These are phyloP conservation scores for Linyphia triangularis DNA, from an alignment of 2,888 invertebrate species.

Conservation along the genomic window DNA sequence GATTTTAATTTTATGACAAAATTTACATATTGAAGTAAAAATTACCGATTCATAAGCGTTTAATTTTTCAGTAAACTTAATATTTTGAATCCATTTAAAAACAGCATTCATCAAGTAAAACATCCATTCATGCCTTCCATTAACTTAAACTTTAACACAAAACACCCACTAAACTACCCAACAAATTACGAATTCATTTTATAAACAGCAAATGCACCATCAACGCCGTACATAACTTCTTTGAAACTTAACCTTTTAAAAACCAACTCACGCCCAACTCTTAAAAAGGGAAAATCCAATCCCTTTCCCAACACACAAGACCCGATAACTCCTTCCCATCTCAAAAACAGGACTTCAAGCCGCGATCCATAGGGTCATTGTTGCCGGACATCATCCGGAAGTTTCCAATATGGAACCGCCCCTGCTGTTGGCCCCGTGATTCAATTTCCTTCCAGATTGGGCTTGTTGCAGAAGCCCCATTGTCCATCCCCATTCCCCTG, in stretches of 20 bases:
- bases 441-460: constrained; percentile 56
- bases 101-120: too few relatives aligned
- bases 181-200: too few relatives aligned
- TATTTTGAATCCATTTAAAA: too few relatives aligned
- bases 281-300: neutral
- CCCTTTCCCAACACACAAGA: neutral
- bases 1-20: too few relatives aligned
- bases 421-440: constrained; percentile 27
- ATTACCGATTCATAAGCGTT: too few relatives aligned
- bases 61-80: too few relatives aligned
- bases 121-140: too few relatives aligned
- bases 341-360: neutral
- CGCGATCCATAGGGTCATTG: constrained; percentile 29
- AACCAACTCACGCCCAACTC: neutral
- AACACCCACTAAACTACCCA: too few relatives aligned
- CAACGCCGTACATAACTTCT: too few relatives aligned
- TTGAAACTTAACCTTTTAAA: neutral
- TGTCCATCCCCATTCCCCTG: neutral
- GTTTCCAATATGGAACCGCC: constrained; percentile 55
- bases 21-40: too few relatives aligned
- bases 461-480: neutral
- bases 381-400: constrained; percentile 51
- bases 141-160: too few relatives aligned
- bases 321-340: neutral
- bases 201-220: too few relatives aligned